A percentile compares a stretch with the other conserved stretches of the same genome.
Evolutionary conservation across 2,888 invertebrate genomes (phyloP).

Genomic region (Drosophila testacea): DNA sequence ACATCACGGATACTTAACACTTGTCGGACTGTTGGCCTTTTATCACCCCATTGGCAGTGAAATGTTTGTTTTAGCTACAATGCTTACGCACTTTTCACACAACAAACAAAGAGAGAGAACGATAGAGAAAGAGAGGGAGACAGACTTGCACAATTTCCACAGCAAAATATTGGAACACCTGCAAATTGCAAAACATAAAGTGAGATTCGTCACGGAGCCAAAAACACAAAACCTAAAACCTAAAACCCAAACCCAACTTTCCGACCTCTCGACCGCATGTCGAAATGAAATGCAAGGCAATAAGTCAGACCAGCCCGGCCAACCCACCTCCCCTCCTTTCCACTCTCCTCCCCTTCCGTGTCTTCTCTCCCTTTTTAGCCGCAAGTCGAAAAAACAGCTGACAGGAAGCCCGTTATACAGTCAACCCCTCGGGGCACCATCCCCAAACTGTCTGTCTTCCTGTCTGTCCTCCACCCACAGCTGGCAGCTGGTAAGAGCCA

Average conservation of each 20-base stretch:
- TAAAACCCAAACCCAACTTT: background rate
- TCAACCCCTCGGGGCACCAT: conserved; percentile 43
- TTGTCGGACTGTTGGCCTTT: conserved; percentile 41
- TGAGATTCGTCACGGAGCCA: conserved; percentile 56
- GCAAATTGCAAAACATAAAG: conserved; percentile 76
- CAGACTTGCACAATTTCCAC: conserved; percentile 13
- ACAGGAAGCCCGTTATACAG: conserved; percentile 53
- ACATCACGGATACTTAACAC: conserved; percentile 57
- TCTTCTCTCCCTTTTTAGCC: background rate
- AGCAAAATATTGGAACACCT: conserved; percentile 65
- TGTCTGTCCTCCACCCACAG: conserved; percentile 6
- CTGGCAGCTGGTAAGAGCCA: conserved; percentile 65
- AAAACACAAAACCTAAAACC: background rate
- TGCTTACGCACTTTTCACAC: conserved; percentile 74
- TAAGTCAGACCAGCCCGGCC: conserved; percentile 62
- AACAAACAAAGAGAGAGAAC: conserved; percentile 31
- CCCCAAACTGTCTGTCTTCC: conserved; percentile 22
- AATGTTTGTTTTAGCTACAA: conserved; percentile 69
- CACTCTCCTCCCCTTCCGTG: background rate
- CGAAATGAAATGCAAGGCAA: conserved; percentile 60
- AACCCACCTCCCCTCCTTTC: conserved; percentile 33
- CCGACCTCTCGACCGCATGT: conserved; percentile 55
- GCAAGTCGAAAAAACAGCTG: conserved; percentile 56
- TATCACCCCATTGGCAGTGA: conserved; percentile 68
- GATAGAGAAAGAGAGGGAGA: background rate